Conservation (phyloP, 2,797 vertebrate genomes). For the Rhinoraja longicauda region DNA sequence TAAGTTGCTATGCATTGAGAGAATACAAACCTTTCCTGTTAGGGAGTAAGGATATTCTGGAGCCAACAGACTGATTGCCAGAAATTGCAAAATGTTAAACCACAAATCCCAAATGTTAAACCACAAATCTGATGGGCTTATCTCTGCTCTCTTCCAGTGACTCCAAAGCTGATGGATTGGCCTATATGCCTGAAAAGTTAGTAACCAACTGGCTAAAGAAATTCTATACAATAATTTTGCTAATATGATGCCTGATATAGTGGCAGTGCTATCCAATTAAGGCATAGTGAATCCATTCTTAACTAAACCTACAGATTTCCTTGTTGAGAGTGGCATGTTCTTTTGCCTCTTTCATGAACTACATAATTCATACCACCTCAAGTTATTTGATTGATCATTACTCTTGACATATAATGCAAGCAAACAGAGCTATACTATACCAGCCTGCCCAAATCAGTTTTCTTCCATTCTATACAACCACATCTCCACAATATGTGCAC, state of each 20-base stretch:
- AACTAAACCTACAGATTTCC: background rate
- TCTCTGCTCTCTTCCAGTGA: background rate
- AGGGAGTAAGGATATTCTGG: background rate
- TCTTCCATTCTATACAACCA: background rate
- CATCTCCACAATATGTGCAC: background rate
- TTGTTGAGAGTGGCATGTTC: background rate
- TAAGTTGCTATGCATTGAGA: background rate
- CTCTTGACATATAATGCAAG: background rate
- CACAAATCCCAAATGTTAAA: background rate
- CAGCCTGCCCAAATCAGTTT: background rate
- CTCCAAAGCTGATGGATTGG: background rate
- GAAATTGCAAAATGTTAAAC: background rate
- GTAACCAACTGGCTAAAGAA: background rate
- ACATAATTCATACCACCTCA: background rate
- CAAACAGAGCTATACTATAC: background rate
- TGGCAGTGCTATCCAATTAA: background rate
- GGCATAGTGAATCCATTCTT: background rate
- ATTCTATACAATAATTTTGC: background rate
- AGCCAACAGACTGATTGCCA: background rate
- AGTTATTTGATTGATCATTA: background rate
- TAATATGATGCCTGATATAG: background rate
- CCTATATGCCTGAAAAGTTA: background rate
- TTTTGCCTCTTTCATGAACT: background rate
- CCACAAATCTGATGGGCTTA: background rate
- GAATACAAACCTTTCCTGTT: background rate